A percentile compares a stretch with the other conserved stretches of the same genome.
These are phyloP conservation scores for Phalanger gymnotis DNA, from an alignment of 2,797 vertebrate genomes.

Conservation along the genomic window DNA sequence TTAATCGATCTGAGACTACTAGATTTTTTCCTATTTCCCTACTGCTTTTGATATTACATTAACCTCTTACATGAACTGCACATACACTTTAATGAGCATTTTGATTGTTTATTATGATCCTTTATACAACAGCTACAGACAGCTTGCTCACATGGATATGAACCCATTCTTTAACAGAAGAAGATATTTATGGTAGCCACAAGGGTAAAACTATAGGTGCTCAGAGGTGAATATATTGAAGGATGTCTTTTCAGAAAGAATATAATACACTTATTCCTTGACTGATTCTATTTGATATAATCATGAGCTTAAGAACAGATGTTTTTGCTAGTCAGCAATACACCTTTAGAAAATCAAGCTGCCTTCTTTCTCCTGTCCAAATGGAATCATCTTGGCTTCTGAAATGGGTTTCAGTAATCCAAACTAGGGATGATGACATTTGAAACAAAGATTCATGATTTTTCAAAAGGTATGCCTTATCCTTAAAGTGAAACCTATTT, in stretches of 20 bases:
- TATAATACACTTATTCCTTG: slow-evolving; percentile 34
- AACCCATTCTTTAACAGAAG: not conserved
- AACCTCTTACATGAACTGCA: not conserved
- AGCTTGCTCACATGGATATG: not conserved
- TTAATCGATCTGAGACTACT: slow-evolving; percentile 3
- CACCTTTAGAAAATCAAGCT: slow-evolving; percentile 61
- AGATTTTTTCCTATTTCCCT: slow-evolving; percentile 21
- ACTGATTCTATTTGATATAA: slow-evolving; percentile 32
- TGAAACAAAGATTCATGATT: slow-evolving; percentile 26
- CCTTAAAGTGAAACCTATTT: not conserved
- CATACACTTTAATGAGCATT: not conserved
- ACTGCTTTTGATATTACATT: slow-evolving; percentile 15
- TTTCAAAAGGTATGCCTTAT: slow-evolving; percentile 35
- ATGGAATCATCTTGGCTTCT: not conserved
- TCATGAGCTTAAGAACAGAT: slow-evolving; percentile 51
- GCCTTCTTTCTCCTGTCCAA: slow-evolving; percentile 23
- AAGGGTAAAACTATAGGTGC: not conserved
- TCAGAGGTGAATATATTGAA: not conserved
- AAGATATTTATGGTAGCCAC: not conserved
- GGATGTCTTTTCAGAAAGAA: slow-evolving; percentile 27
- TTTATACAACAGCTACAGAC: not conserved
- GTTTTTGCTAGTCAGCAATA: slow-evolving; percentile 55
- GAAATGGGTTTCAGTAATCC: slow-evolving; percentile 28
- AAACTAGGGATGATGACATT: not conserved
- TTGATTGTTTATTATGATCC: not conserved